Conservation (phyloP, 2,797 vertebrate genomes). For the Phylloscopus collybita region DNA sequence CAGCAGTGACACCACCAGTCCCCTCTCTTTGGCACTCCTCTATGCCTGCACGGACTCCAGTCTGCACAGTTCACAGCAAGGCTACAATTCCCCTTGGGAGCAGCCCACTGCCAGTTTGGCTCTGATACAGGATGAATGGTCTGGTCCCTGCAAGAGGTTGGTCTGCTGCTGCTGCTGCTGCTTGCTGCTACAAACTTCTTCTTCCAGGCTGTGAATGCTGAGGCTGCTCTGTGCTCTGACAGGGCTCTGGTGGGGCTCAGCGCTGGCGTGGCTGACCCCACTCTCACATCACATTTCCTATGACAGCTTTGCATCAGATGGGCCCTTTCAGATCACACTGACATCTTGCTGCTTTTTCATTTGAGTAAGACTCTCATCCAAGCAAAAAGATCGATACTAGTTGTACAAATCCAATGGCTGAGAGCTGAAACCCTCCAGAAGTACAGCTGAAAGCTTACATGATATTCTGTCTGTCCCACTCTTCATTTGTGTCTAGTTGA, state of each 20-base stretch:
- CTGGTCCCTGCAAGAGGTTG: neutral
- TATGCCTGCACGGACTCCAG: neutral
- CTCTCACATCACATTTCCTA: neutral
- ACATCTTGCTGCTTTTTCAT: neutral
- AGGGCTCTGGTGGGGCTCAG: neutral
- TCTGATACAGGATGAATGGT: rapidly evolving
- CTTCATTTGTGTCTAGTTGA: neutral
- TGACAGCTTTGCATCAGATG: neutral
- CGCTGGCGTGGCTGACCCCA: rapidly evolving
- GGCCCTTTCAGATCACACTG: slow-evolving; percentile 19
- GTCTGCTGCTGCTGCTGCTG: neutral
- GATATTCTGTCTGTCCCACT: neutral
- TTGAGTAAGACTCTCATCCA: slow-evolving; percentile 22
- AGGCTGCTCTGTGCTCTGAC: neutral
- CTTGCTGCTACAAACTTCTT: neutral
- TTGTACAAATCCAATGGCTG: slow-evolving; percentile 50
- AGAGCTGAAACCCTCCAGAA: neutral
- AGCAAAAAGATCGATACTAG: slow-evolving; percentile 55
- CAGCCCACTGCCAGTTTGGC: neutral
- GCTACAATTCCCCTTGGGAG: rapidly evolving
- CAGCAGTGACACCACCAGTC: neutral
- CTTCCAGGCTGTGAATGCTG: neutral
- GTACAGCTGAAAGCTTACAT: slow-evolving; percentile 4
- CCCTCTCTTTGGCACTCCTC: neutral
- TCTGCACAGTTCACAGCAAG: rapidly evolving